These are phyloP conservation scores for Macaca mulatta DNA, from an alignment of 2,113 vertebrate genomes.

Conservation along the genomic window DNA sequence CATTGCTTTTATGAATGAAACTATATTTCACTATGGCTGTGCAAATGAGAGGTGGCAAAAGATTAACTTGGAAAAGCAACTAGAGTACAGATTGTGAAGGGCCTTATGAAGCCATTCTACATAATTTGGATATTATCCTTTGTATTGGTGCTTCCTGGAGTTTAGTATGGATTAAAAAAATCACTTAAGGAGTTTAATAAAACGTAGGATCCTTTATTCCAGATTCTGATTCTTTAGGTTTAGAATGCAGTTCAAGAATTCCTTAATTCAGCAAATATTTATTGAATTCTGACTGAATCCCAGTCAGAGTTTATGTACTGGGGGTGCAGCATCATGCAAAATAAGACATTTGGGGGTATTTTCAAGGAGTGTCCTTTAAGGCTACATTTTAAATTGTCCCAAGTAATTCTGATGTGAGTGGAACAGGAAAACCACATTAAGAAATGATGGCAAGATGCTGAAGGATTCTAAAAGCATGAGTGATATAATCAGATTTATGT, in stretches of 20 bases:
- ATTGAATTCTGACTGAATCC: background rate
- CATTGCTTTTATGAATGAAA: background rate
- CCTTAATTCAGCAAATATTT: slow-evolving; percentile 6
- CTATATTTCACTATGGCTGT: background rate
- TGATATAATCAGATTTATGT: background rate
- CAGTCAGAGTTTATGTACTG: background rate
- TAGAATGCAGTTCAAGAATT: background rate
- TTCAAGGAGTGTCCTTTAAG: background rate
- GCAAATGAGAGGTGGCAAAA: background rate
- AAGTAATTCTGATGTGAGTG: background rate
- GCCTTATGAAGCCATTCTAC: background rate
- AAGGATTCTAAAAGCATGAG: background rate
- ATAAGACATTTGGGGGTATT: background rate
- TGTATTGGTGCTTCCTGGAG: background rate
- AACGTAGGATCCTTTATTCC: background rate
- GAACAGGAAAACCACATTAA: background rate
- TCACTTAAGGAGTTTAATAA: background rate
- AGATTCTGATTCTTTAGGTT: background rate
- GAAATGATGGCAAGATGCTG: background rate
- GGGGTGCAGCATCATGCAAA: background rate
- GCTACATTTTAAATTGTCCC: background rate
- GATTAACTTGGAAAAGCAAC: background rate
- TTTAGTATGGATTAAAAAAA: background rate
- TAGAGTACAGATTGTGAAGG: background rate
- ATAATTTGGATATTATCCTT: background rate